Percentiles rank a stretch among this genome's conserved stretches.
phyloP scores from a whole-genome alignment of 2,113 vertebrate genomes.

The Calidris pygmaea region DNA sequence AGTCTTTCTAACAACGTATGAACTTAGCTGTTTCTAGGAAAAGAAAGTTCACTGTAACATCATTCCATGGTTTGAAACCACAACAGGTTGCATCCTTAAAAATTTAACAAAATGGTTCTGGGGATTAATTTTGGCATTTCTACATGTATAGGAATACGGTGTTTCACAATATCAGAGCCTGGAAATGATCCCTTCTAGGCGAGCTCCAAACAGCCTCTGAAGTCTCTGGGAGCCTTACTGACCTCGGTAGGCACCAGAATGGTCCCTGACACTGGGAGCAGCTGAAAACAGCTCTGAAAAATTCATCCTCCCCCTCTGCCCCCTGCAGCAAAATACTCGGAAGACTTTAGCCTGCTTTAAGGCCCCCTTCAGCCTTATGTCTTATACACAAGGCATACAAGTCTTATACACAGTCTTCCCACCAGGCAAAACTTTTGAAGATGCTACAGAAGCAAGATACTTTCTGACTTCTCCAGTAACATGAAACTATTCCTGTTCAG shows the following conservation, averaged over 20 bases:
- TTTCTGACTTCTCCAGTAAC: neutral
- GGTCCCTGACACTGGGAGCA: neutral
- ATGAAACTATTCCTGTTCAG: neutral
- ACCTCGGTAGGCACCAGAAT: neutral
- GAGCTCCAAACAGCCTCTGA: neutral
- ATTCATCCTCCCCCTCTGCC: neutral
- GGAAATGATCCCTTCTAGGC: neutral
- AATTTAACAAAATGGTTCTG: neutral
- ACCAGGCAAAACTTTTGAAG: neutral
- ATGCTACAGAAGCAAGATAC: neutral
- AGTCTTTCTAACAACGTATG: neutral
- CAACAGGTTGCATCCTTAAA: neutral
- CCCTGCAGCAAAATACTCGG: neutral
- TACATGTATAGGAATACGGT: neutral
- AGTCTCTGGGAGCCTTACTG: neutral
- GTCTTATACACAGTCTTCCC: neutral
- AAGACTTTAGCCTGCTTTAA: neutral
- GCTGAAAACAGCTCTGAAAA: neutral
- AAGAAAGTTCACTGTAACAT: neutral
- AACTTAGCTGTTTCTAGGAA: neutral
- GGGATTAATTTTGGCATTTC: neutral
- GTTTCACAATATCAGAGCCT: neutral
- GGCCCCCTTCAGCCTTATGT: neutral
- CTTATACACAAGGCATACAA: no score
- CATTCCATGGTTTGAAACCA: neutral